These are phyloP conservation scores for Piaya cayana DNA, from an alignment of 2,113 vertebrate genomes.

Conservation along the genomic window DNA sequence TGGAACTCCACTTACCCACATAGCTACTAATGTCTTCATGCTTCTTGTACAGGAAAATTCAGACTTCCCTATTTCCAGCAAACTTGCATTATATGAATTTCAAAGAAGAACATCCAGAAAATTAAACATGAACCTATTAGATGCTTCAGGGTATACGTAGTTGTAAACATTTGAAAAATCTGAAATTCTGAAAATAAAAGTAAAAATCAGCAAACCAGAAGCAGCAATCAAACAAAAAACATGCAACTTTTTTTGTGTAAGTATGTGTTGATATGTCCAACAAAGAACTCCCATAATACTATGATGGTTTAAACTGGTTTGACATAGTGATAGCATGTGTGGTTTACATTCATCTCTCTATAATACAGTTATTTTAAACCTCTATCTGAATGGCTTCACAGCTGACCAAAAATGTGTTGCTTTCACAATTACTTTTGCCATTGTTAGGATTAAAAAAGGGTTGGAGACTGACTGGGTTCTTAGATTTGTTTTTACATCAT, in stretches of 20 bases:
- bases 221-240: not conserved
- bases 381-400: constrained; percentile 28
- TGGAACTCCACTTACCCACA: not conserved
- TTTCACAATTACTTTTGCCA: not conserved
- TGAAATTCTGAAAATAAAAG: not conserved
- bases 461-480: not conserved
- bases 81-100: not conserved
- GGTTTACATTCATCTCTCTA: not conserved
- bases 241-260: not conserved
- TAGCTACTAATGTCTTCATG: not conserved
- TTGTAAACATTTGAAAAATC: constrained; percentile 13
- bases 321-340: not conserved
- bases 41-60: not conserved
- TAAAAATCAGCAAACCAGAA: not conserved
- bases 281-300: constrained; percentile 36
- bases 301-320: constrained; percentile 39
- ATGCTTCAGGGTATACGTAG: not conserved
- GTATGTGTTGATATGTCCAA: not conserved
- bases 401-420: constrained; percentile 45
- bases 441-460: not conserved
- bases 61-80: not conserved
- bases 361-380: not conserved
- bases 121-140: not conserved
- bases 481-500: constrained; percentile 63
- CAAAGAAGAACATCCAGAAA: not conserved